A percentile compares a stretch with the other conserved stretches of the same genome.
phyloP scores from a whole-genome alignment of 2,113 vertebrate genomes.

The Gallinago undulata region DNA sequence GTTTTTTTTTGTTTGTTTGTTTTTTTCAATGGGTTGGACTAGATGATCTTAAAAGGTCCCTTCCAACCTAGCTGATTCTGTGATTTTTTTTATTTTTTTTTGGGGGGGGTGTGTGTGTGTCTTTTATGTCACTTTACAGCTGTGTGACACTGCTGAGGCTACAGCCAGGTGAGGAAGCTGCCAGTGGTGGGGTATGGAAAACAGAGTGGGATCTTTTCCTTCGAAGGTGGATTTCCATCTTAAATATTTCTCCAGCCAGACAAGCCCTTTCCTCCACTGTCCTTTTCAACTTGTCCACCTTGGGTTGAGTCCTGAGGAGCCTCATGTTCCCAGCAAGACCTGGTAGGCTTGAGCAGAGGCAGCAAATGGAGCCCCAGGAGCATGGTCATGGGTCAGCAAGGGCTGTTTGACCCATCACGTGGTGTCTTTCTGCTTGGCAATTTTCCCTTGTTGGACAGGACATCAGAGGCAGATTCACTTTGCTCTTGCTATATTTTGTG shows the following conservation, averaged over 20 bases:
- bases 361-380: neutral
- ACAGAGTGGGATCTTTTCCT: neutral
- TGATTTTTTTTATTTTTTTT: neutral
- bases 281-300: neutral
- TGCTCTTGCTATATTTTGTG: neutral
- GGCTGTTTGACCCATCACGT: no score
- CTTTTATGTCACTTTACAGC: neutral
- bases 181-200: neutral
- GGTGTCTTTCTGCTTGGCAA: neutral
- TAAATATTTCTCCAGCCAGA: neutral
- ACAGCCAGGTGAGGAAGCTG: neutral
- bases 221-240: neutral
- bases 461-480: neutral
- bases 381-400: neutral
- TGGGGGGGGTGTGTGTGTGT: neutral
- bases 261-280: neutral
- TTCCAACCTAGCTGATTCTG: no score
- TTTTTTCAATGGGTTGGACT: no score
- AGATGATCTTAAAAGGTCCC: no score
- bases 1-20: no score
- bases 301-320: neutral
- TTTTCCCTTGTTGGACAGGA: no score
- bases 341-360: neutral
- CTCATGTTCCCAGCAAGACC: neutral
- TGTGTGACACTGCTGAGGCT: neutral